phyloP scores from a whole-genome alignment of 2,888 invertebrate species.

The Troides oblongomaculatus region DNA sequence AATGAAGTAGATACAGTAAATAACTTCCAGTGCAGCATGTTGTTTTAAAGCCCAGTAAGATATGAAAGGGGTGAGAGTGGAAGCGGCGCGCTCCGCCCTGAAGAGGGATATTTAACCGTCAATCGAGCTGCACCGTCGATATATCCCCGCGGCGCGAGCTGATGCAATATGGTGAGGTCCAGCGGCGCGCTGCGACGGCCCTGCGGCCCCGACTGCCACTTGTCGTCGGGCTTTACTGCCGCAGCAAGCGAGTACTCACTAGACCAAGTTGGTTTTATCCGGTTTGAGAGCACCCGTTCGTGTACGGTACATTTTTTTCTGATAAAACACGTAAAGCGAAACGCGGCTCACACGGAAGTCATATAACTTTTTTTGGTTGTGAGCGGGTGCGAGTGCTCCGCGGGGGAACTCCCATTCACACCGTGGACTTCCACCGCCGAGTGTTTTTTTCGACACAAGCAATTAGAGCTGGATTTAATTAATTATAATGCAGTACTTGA shows the following conservation, averaged over 20 bases:
- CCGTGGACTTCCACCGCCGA: too few relatives aligned
- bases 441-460: too few relatives aligned
- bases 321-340: not conserved
- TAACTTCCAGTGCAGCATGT: too few relatives aligned
- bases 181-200: constrained; percentile 4
- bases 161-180: constrained; percentile 17
- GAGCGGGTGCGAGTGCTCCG: too few relatives aligned
- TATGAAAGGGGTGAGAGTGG: not conserved
- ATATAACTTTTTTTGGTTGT: too few relatives aligned
- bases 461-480: too few relatives aligned
- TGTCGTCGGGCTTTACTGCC: constrained; percentile 16
- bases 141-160: constrained; percentile 12
- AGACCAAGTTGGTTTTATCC: constrained; percentile 20
- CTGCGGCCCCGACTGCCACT: constrained; percentile 14
- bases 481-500: too few relatives aligned
- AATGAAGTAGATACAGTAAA: too few relatives aligned
- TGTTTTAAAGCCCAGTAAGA: not conserved
- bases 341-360: not conserved
- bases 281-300: constrained; percentile 1
- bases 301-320: not conserved
- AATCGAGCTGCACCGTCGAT: not conserved
- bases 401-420: too few relatives aligned
- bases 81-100: not conserved
- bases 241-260: constrained; percentile 9
- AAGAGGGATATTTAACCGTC: constrained; percentile 16